These are phyloP conservation scores for Scarus forsteni DNA, from an alignment of 2,797 vertebrate genomes.

Conservation along the genomic window DNA sequence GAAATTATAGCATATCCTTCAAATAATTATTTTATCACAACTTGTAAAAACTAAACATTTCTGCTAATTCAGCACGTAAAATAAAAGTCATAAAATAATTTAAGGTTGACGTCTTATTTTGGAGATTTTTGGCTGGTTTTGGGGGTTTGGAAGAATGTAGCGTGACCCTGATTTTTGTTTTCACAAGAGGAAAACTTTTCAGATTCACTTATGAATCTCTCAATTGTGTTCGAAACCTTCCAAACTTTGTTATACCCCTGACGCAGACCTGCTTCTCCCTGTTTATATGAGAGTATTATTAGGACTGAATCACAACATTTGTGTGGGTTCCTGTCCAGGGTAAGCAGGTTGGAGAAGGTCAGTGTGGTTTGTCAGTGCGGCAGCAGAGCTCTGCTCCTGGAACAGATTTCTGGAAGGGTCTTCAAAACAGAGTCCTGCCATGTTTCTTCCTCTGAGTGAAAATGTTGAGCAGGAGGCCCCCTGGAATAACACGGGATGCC, in stretches of 20 bases:
- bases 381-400: conserved; percentile 44
- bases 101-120: background rate
- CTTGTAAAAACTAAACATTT: no score
- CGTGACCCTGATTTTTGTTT: conserved; percentile 3
- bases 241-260: conserved; percentile 10
- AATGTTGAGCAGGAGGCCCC: conserved; percentile 65
- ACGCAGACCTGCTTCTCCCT: conserved; percentile 32
- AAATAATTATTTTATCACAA: no score
- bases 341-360: conserved; percentile 66
- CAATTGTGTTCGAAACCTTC: conserved; percentile 21
- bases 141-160: background rate
- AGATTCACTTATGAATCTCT: conserved; percentile 7
- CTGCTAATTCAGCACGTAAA: background rate
- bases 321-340: conserved; percentile 65
- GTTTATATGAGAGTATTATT: conserved; percentile 66
- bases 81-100: background rate
- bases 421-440: conserved; percentile 63
- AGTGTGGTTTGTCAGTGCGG: conserved; percentile 63
- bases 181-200: conserved; percentile 9
- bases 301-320: conserved; percentile 74
- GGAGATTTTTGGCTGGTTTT: background rate
- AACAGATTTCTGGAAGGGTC: conserved; percentile 63
- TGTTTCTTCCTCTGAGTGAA: conserved; percentile 63
- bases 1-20: no score
- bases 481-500: conserved; percentile 65